Conservation (phyloP, 2,797 vertebrate species). For the Saguinus oedipus region DNA sequence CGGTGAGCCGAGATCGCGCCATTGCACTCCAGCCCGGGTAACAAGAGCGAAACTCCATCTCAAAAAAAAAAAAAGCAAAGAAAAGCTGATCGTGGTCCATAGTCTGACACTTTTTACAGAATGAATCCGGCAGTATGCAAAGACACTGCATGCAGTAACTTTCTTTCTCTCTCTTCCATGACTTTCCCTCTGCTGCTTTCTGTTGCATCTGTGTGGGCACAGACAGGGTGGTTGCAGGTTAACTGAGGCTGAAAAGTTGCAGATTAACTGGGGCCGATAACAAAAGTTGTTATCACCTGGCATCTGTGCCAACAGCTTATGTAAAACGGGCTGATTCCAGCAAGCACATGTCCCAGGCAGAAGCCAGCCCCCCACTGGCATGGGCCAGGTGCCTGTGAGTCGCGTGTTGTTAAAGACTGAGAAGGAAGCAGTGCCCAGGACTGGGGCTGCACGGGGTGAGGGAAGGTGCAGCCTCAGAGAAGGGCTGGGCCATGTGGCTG, state of each 20-base stretch:
- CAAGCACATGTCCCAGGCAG: not conserved
- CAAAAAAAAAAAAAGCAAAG: no score
- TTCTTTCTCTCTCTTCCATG: not conserved
- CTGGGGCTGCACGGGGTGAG: not conserved
- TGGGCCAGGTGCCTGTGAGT: slow-evolving; percentile 14
- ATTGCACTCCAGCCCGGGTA: no score
- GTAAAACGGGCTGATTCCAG: slow-evolving; percentile 23
- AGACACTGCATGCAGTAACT: not conserved
- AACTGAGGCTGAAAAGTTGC: not conserved
- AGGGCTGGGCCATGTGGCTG: slow-evolving; percentile 35
- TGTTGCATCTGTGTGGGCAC: not conserved
- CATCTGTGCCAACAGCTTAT: not conserved
- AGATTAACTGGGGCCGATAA: not conserved
- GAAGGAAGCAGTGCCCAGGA: not conserved
- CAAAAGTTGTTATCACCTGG: slow-evolving; percentile 14
- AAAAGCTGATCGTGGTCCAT: not conserved
- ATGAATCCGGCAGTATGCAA: not conserved
- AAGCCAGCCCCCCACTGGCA: not conserved
- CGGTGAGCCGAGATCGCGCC: no score
- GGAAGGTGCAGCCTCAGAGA: not conserved
- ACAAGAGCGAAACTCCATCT: no score
- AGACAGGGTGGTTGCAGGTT: not conserved
- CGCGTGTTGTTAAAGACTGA: not conserved
- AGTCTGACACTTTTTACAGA: not conserved
- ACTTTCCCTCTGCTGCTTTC: not conserved